These are phyloP conservation scores for Nymphalis urticae DNA, from an alignment of 2,888 invertebrate genomes.

Conservation along the genomic window DNA sequence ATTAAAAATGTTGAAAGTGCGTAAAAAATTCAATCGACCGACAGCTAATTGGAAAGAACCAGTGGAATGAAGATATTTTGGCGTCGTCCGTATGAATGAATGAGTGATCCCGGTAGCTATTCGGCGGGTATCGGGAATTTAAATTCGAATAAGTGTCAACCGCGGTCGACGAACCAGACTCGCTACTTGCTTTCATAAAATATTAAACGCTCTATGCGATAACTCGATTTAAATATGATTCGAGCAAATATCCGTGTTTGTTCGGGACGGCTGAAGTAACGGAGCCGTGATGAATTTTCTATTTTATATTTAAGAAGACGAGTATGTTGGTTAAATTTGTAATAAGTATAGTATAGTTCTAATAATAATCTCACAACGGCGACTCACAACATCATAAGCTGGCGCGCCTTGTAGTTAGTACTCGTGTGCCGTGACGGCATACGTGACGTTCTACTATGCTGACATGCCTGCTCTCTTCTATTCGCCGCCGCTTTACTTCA, in stretches of 20 bases:
- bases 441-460: too few species aligned
- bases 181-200: slow-evolving; percentile 40
- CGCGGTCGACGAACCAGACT: slow-evolving; percentile 45
- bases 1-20: background rate
- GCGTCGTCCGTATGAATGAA: slow-evolving; percentile 42
- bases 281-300: background rate
- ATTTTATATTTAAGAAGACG: slow-evolving; percentile 3
- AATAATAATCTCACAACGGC: too few species aligned
- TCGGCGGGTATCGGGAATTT: slow-evolving; percentile 45
- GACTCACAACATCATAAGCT: too few species aligned
- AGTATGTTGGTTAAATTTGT: too few species aligned
- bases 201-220: slow-evolving; percentile 39
- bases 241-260: slow-evolving; percentile 20
- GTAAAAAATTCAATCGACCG: slow-evolving; percentile 13
- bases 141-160: slow-evolving; percentile 47
- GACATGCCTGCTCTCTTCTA: too few species aligned
- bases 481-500: too few species aligned
- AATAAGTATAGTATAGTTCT: too few species aligned
- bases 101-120: slow-evolving; percentile 40
- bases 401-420: too few species aligned
- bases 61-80: slow-evolving; percentile 36
- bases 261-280: background rate
- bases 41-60: slow-evolving; percentile 19
- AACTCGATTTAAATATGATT: slow-evolving; percentile 34
- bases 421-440: too few species aligned